phyloP scores from a whole-genome alignment of 2,888 invertebrate species.

The Hyles lineata region DNA sequence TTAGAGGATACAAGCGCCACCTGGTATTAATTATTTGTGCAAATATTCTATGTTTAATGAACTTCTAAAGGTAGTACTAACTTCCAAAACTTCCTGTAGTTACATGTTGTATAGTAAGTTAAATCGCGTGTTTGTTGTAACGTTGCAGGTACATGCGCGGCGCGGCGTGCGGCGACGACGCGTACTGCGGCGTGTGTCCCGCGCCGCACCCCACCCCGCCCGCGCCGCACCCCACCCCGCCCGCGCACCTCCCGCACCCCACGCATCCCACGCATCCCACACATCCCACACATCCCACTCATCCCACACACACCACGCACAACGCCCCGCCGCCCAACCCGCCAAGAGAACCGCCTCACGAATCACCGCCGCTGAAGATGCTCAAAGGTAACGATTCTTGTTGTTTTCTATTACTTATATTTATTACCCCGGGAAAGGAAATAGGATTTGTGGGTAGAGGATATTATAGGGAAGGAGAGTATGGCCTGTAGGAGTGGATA shows the following conservation, averaged over 20 bases:
- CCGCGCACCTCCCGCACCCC: conserved; percentile 33
- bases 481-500: too few species aligned
- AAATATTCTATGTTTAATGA: too few species aligned
- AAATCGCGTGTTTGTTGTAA: neutral
- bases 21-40: too few species aligned
- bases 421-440: too few species aligned
- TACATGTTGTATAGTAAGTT: neutral
- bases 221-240: neutral
- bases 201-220: conserved; percentile 24
- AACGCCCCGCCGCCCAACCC: neutral
- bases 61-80: too few species aligned
- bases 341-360: conserved; percentile 32
- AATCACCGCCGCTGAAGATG: conserved; percentile 50
- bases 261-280: neutral
- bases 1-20: too few species aligned
- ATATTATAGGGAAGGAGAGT: too few species aligned
- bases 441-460: too few species aligned
- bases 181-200: conserved; percentile 59
- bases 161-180: conserved; percentile 37
- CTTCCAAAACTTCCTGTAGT: too few species aligned
- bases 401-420: too few species aligned
- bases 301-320: neutral
- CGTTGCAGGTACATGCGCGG: conserved; percentile 57
- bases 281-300: neutral
- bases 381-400: conserved; percentile 54